Base-by-base conservation (phyloP, 1,140 invertebrate species). In the Procambarus virginalis region DNA sequence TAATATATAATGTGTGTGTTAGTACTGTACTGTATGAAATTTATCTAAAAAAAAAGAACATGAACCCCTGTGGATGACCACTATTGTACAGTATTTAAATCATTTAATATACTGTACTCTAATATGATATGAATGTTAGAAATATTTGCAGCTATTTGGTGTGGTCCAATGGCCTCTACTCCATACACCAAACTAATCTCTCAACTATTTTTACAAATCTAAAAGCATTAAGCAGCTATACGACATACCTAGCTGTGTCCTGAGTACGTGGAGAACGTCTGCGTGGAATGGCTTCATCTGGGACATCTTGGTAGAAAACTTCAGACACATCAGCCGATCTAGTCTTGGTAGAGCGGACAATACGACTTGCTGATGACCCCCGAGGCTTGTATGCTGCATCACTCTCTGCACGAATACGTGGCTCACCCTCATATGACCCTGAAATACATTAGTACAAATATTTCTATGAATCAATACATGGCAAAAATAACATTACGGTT, bases 271-370 rank as follows among this genome's bases (percentile, higher is more conserved):
- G 89, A 5, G 89, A 90, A 5, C 84, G 58, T 34, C 89, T 80
- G 9, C 89, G 83, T 51, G 49, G 58, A 17, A 79, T 45, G n/a
- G 20, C 55, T 5, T 90, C 89, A 48, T 86, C 84, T 45, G 80
- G 5, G 12, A 58, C 60, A 73, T 86, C 83, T 48, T 90, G 82
- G 48, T 88, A 88, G 55, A 86, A 81, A 46, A 77, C 49, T 8
- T 90, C 89, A 20, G 89, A 80, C 22, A 90, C 89, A 80, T 90
- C 89, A 46, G 89, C 89, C 1, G 89, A 90, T 17, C 89, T 51
- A 4, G 89, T 86, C 78, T 90, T 90, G 84, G 3, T 90, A 22
- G 76, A 81, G n/a, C 89, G 89, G 5, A 86, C 51, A 8, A 68
- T 83, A n/a, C 89, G 89, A 73, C 77, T 85, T n/a, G 84, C 84